phyloP scores from a whole-genome alignment of 2,888 invertebrate genomes.

The Machimus atricapillus region DNA sequence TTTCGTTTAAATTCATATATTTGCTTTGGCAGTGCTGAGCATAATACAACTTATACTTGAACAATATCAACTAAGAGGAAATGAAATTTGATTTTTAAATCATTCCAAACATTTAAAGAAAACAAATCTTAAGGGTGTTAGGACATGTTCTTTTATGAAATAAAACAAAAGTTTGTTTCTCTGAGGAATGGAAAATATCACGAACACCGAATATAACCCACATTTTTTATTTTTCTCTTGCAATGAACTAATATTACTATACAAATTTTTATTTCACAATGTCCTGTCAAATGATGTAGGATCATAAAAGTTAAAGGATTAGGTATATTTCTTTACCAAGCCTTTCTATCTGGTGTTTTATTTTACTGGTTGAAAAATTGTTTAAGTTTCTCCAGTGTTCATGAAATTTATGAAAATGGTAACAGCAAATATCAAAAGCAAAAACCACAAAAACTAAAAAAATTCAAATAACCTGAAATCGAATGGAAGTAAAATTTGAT shows the following conservation, averaged over 20 bases:
- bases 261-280: background rate
- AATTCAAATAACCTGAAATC: background rate
- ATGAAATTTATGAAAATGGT: background rate
- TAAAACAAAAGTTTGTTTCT: background rate
- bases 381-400: background rate
- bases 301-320: too few species aligned
- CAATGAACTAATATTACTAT: background rate
- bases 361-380: background rate
- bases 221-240: background rate
- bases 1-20: constrained; percentile 40
- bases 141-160: background rate
- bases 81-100: background rate
- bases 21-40: constrained; percentile 48
- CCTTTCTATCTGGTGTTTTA: background rate
- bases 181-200: background rate
- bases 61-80: background rate
- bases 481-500: background rate
- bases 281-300: too few species aligned
- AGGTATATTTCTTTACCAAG: too few species aligned
- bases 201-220: background rate
- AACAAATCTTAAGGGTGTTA: background rate
- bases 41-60: constrained; percentile 38
- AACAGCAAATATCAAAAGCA: background rate
- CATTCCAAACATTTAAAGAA: background rate
- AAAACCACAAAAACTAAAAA: background rate